Base-by-base conservation (phyloP, 2,888 invertebrate genomes). In the Cephus sareptanus region DNA sequence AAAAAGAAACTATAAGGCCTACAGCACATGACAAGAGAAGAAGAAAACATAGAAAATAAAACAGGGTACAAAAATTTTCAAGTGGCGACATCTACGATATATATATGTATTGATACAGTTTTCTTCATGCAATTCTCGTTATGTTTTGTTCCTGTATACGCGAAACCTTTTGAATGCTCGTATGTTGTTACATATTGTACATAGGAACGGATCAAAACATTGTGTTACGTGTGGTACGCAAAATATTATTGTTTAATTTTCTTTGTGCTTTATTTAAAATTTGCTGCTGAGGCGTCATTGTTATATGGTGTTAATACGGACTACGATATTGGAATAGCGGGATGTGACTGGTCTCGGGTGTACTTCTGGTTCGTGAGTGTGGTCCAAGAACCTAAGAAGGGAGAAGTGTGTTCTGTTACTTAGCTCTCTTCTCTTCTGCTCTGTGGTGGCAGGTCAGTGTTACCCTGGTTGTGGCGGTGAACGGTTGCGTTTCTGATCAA, bases 391-490 rank as follows among this genome's bases (percentile, higher is more conserved):
- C 23, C 56, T 23, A 71, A 56, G 56, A 82, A 79, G 76, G 80
- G 79, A 83, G 82, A 84, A 82, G 84, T 85, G 85, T 85, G 85
- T 85, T 81, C 81, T 82, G 83, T 81, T 82, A 82, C 79, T 79
- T 75, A 79, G 74, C 76, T 81, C 79, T 78, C 79, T 79, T 81
- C 81, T 83, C 84, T 56, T 56, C 56, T 56, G 56, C 79, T 79
- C 82, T 81, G 82, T 89, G 82, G 87, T 83, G 89, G 89, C 89
- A 89, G 89, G 89, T 89, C 89, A 89, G 89, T 89, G 86, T 87
- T 87, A 86, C 87, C 86, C 83, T 83, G 84, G 83, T 85, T 84
- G 85, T 83, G 83, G 83, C 82, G 80, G 83, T 79, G 85, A 77
- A 82, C 83, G 84, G 85, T 80, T 79, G 78, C 77, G 70, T 71